These are phyloP conservation scores for Coreoperca whiteheadi DNA, from an alignment of 2,113 vertebrate species.

Conservation along the genomic window DNA sequence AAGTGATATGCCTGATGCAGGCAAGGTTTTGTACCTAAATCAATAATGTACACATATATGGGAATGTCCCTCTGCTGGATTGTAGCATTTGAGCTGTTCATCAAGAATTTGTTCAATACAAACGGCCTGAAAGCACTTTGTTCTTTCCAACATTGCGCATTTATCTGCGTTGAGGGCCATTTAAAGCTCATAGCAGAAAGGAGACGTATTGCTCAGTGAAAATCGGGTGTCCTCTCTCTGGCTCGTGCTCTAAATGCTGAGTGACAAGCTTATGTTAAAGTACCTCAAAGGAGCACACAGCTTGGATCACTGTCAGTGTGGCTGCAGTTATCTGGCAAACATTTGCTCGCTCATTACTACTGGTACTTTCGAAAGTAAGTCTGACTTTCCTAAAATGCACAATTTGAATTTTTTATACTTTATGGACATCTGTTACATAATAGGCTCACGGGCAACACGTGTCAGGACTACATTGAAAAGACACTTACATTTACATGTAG, in stretches of 20 bases:
- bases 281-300: conserved; percentile 24
- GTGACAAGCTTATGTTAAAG: conserved; percentile 47
- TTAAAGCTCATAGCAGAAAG: conserved; percentile 64
- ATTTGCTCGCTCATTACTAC: conserved; percentile 20
- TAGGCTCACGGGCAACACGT: not conserved
- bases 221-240: conserved; percentile 42
- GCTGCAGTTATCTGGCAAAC: conserved; percentile 16
- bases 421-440: conserved; percentile 22
- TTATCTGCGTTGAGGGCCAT: conserved; percentile 49
- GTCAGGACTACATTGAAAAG: not conserved
- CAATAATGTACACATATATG: conserved; percentile 57
- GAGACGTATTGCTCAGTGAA: conserved; percentile 47
- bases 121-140: conserved; percentile 56
- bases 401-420: conserved; percentile 2
- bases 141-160: conserved; percentile 45
- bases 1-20: conserved; percentile 62
- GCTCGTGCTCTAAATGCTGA: conserved; percentile 44
- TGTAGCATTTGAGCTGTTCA: conserved; percentile 48
- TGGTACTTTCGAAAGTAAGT: conserved; percentile 18
- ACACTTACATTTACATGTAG: too few relatives aligned
- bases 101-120: conserved; percentile 49
- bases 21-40: conserved; percentile 57
- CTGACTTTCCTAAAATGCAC: conserved; percentile 3
- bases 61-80: conserved; percentile 37
- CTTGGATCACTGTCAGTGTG: conserved; percentile 23